phyloP scores from a whole-genome alignment of 2,797 vertebrate genomes.

The Malacoctenus gilli region DNA sequence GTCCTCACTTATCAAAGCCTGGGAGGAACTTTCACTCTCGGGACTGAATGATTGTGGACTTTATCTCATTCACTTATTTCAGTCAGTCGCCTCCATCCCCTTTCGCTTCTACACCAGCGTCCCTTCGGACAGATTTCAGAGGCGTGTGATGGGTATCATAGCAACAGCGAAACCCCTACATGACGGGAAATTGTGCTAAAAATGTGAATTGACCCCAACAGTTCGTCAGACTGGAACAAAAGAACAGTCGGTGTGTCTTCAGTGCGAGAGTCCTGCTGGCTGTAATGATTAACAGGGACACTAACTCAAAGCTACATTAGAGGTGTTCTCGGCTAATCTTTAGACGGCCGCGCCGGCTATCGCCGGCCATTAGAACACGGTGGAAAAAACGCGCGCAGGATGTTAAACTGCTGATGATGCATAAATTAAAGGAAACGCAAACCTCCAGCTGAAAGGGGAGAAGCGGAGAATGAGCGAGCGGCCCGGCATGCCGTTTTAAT shows the following conservation, averaged over 20 bases:
- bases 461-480: conserved; percentile 25
- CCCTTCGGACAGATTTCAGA: not conserved
- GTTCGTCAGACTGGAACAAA: conserved; percentile 4
- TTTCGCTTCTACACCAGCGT: too few species aligned
- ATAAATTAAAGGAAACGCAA: conserved; percentile 28
- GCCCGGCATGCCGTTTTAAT: conserved; percentile 9
- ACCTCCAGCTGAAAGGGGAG: not conserved
- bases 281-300: conserved; percentile 55
- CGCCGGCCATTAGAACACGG: conserved; percentile 10
- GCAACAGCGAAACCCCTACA: conserved; percentile 31
- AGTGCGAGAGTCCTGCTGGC: not conserved
- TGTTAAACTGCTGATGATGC: conserved; percentile 33
- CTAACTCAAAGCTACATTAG: conserved; percentile 15
- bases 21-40: too few species aligned
- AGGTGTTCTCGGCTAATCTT: conserved; percentile 38
- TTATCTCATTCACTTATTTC: too few species aligned
- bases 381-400: conserved; percentile 26
- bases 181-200: conserved; percentile 20
- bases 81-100: too few species aligned
- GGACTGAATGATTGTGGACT: too few species aligned
- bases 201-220: conserved; percentile 13
- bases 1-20: too few species aligned
- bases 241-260: not conserved
- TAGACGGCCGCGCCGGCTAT: conserved; percentile 8
- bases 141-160: conserved; percentile 10